Conservation (phyloP, 2,113 vertebrate genomes). For the Carassius gibelio region DNA sequence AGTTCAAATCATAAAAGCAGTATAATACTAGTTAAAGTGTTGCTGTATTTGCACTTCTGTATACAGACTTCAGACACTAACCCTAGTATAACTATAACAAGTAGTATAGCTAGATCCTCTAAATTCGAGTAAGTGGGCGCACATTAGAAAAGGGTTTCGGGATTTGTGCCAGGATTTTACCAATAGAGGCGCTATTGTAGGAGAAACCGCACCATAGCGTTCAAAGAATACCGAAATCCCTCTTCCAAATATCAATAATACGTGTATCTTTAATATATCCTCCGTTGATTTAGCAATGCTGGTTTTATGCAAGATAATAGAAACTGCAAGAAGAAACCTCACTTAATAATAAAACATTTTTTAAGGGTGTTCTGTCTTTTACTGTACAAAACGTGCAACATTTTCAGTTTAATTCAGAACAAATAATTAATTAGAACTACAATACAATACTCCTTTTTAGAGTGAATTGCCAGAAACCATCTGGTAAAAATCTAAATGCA, state of each 20-base stretch:
- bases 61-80: neutral
- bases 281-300: neutral
- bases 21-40: neutral
- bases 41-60: neutral
- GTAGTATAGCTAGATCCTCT: neutral
- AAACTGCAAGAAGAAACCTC: no score
- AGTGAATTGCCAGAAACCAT: neutral
- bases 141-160: neutral
- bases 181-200: neutral
- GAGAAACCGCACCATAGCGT: neutral
- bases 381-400: no score
- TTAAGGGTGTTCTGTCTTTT: no score
- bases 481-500: neutral
- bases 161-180: conserved; percentile 1
- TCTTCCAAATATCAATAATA: neutral
- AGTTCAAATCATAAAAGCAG: neutral
- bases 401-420: neutral
- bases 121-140: neutral
- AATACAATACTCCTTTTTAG: neutral
- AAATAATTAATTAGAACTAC: neutral
- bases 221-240: neutral
- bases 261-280: neutral
- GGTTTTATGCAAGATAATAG: neutral
- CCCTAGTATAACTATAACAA: no score
- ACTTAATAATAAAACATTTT: no score